These are phyloP conservation scores for Eristalis intricaria DNA, from an alignment of 2,888 invertebrate species.

Conservation along the genomic window DNA sequence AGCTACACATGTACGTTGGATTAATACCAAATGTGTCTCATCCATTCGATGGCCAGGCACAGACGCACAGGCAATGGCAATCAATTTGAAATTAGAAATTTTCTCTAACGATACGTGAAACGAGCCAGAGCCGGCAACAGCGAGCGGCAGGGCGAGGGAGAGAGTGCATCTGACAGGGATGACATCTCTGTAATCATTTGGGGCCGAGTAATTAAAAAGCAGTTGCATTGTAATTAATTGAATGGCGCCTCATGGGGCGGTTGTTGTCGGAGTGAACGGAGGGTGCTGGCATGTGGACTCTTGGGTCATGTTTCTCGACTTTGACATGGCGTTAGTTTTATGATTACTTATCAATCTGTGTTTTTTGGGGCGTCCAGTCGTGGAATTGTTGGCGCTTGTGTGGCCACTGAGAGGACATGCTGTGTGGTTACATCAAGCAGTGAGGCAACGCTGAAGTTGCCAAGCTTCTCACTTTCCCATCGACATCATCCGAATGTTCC, in stretches of 20 bases:
- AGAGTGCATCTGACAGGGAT: slow-evolving; percentile 39
- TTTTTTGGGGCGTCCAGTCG: background rate
- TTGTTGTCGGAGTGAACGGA: background rate
- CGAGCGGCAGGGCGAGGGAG: no score
- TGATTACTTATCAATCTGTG: background rate
- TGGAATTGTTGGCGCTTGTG: background rate
- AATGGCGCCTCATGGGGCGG: background rate
- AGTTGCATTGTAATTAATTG: slow-evolving; percentile 35
- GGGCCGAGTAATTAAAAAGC: slow-evolving; percentile 60
- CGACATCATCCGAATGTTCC: no score
- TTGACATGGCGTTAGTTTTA: background rate
- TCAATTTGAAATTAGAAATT: slow-evolving; percentile 69
- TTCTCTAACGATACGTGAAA: slow-evolving; percentile 26
- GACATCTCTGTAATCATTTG: slow-evolving; percentile 59
- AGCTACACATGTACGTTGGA: slow-evolving; percentile 25
- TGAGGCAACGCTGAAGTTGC: no score
- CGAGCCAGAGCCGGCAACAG: background rate
- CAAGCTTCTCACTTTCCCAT: no score
- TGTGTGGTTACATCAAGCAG: background rate
- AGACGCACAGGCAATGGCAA: slow-evolving; percentile 32
- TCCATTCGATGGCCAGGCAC: background rate
- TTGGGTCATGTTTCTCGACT: background rate
- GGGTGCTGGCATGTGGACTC: background rate
- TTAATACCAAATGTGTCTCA: slow-evolving; percentile 56
- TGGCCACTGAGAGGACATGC: background rate